phyloP scores from a whole-genome alignment of 2,888 invertebrate genomes.

The Drosophila planitibia region DNA sequence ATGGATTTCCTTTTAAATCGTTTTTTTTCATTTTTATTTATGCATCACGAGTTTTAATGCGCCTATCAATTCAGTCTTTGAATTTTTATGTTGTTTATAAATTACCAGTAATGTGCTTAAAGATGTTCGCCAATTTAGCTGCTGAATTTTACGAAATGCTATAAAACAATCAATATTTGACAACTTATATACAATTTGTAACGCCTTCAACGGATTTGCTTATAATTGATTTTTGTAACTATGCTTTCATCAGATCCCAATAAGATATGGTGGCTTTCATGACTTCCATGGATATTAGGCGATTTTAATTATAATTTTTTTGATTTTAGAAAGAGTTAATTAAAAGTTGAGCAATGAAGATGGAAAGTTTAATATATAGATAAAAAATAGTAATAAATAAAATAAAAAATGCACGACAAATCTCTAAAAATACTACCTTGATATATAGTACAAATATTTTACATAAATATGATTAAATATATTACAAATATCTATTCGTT shows the following conservation, averaged over 20 bases:
- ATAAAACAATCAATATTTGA: conserved; percentile 22
- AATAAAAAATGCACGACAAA: too few species aligned
- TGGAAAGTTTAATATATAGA: neutral
- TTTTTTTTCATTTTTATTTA: conserved; percentile 48
- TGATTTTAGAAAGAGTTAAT: neutral
- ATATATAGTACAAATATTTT: neutral
- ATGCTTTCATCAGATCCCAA: neutral
- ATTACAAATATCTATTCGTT: neutral
- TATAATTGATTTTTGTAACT: conserved; percentile 17
- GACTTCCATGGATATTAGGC: neutral
- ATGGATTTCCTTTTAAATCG: conserved; percentile 24
- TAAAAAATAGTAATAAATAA: neutral
- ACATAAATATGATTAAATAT: neutral
- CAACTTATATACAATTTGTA: conserved; percentile 19
- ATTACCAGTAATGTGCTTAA: conserved; percentile 15
- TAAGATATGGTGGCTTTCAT: neutral
- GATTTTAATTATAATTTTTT: conserved; percentile 1
- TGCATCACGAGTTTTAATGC: conserved; percentile 48
- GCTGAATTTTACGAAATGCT: conserved; percentile 12
- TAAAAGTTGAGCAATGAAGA: neutral
- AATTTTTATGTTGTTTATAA: conserved; percentile 10
- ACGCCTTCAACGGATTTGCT: conserved; percentile 6
- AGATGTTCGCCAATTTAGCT: conserved; percentile 29
- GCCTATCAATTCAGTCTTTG: conserved; percentile 20
- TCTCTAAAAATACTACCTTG: neutral